Percentiles rank a stretch among this genome's conserved stretches.
Evolutionary conservation across 2,113 vertebrate species (phyloP).

Genomic region (Aldabrachelys gigantea): DNA sequence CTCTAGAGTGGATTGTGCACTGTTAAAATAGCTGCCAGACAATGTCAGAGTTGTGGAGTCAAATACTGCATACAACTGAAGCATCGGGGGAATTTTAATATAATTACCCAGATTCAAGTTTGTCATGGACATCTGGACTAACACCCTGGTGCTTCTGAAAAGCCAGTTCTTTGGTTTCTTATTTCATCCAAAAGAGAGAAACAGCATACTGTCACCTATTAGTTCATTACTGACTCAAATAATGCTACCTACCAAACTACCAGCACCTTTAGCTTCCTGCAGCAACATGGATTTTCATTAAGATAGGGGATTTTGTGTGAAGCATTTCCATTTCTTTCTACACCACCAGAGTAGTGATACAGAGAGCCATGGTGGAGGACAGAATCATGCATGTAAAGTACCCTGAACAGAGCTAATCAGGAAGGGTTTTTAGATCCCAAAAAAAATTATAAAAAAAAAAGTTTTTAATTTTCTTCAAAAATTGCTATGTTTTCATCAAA

Average conservation of each 20-base stretch:
- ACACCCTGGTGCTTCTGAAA: conserved; percentile 12
- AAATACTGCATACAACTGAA: conserved; percentile 39
- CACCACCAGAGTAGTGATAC: neutral
- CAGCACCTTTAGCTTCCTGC: neutral
- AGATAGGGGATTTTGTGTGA: neutral
- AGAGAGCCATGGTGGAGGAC: fast-evolving
- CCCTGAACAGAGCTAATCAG: neutral
- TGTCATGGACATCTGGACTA: neutral
- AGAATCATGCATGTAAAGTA: neutral
- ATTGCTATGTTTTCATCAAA: neutral
- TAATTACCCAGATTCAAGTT: conserved; percentile 51
- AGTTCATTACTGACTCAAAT: neutral
- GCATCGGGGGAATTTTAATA: conserved; percentile 45
- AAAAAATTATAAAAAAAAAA: neutral
- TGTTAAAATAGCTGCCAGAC: neutral
- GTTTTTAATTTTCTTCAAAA: neutral
- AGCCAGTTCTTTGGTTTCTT: neutral
- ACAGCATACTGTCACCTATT: neutral
- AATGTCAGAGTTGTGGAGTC: conserved; percentile 8
- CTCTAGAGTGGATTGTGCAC: neutral
- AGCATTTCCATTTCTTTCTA: neutral
- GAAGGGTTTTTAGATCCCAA: neutral
- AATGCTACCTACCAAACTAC: fast-evolving
- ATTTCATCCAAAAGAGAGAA: neutral
- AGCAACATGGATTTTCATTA: neutral